A percentile compares a stretch with the other conserved stretches of the same genome.
These are phyloP conservation scores for Ascaphus truei DNA, from an alignment of 2,113 vertebrate species.

Conservation along the genomic window DNA sequence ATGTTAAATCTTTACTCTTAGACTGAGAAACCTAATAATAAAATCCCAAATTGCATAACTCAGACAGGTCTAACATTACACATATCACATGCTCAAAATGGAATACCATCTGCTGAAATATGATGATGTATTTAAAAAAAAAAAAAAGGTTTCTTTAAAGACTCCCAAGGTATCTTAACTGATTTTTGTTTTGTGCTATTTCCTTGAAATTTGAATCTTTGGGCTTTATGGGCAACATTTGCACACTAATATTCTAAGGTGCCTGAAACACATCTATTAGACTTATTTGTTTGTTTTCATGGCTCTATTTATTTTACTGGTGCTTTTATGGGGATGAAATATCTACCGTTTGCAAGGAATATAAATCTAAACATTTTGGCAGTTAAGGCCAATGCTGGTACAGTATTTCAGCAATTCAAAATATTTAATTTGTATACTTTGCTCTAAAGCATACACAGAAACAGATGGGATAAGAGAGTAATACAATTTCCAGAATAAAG, in stretches of 20 bases:
- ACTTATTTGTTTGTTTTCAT: constrained; percentile 3
- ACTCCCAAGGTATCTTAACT: background rate
- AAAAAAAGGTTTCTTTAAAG: background rate
- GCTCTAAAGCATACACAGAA: background rate
- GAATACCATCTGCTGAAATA: background rate
- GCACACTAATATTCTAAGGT: background rate
- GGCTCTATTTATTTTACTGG: background rate
- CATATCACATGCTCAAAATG: background rate
- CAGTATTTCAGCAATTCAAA: constrained; percentile 1
- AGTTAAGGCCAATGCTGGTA: constrained; percentile 3
- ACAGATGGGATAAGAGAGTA: background rate
- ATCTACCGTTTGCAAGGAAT: background rate
- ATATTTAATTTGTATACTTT: background rate
- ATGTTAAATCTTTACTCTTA: background rate
- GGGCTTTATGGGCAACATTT: background rate
- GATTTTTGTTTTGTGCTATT: background rate
- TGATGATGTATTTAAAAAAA: background rate
- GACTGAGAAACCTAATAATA: constrained; percentile 11
- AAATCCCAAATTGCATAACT: background rate
- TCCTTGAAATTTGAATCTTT: background rate
- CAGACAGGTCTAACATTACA: background rate
- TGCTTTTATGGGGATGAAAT: background rate
- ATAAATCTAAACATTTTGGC: constrained; percentile 1
- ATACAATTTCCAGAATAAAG: background rate
- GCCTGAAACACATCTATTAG: background rate